Percentiles rank a stretch among this genome's conserved stretches.
Evolutionary conservation across 1,140 invertebrate genomes (phyloP).

Genomic region (Brachionus koreanus): DNA sequence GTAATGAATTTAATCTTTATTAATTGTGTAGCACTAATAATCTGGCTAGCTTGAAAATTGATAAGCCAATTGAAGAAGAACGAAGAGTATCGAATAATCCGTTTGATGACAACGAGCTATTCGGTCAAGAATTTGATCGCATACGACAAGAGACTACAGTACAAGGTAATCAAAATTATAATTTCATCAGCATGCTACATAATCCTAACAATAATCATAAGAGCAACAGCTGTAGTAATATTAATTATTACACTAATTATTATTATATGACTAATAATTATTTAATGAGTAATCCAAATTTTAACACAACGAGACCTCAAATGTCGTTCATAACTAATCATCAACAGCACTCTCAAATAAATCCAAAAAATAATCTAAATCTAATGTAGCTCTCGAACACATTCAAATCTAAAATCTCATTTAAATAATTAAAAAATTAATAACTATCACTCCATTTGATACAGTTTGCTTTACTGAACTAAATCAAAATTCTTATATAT

Average conservation of each 20-base stretch:
- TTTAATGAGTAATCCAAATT: constrained; percentile 32
- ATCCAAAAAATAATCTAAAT: neutral
- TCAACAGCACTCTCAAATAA: neutral
- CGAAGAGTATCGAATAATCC: constrained; percentile 39
- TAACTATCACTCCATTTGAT: too few relatives aligned
- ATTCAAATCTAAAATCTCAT: too few relatives aligned
- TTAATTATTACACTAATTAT: constrained; percentile 23
- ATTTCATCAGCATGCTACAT: constrained; percentile 14
- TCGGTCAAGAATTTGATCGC: constrained; percentile 37
- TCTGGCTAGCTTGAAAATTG: neutral
- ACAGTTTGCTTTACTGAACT: too few relatives aligned
- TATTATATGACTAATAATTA: constrained; percentile 29
- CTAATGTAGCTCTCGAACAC: neutral
- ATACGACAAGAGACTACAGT: neutral
- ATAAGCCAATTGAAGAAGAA: neutral
- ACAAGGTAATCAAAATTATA: constrained; percentile 34
- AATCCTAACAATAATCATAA: constrained; percentile 27
- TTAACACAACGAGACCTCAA: neutral
- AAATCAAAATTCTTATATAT: too few relatives aligned
- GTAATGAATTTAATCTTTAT: too few relatives aligned
- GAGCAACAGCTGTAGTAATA: constrained; percentile 33
- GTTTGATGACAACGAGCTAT: constrained; percentile 30
- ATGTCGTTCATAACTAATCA: neutral
- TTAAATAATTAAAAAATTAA: too few relatives aligned
- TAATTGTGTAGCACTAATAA: too few relatives aligned